Evolutionary conservation across 2,888 invertebrate species (phyloP).

Genomic region (Amphiduros pacificus): DNA sequence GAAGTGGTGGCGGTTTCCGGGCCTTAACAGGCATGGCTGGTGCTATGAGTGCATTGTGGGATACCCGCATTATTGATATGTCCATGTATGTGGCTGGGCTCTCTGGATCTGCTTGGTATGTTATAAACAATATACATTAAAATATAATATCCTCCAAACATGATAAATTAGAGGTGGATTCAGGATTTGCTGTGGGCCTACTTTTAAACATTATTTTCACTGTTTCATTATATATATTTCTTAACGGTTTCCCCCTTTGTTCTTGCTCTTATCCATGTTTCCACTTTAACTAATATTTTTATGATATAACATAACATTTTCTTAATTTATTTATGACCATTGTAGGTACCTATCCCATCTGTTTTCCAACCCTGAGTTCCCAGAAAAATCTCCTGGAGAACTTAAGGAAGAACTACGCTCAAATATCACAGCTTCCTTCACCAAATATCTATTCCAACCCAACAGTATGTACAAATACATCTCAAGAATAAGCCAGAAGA

Average conservation of each 20-base stretch:
- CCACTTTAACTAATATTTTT: no score
- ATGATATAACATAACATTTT: no score
- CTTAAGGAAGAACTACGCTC: slow-evolving; percentile 55
- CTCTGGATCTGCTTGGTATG: slow-evolving; percentile 61
- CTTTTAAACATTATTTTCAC: no score
- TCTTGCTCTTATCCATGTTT: no score
- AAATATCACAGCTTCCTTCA: slow-evolving; percentile 51
- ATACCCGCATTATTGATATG: slow-evolving; percentile 57
- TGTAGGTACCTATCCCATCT: slow-evolving; percentile 60
- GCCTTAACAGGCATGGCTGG: slow-evolving; percentile 61
- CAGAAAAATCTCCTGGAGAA: slow-evolving; percentile 51
- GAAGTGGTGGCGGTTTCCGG: slow-evolving; percentile 62
- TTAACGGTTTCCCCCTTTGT: neutral
- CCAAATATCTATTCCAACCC: slow-evolving; percentile 53
- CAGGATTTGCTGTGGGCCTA: no score
- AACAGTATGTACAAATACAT: slow-evolving; percentile 50
- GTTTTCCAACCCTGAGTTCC: slow-evolving; percentile 59
- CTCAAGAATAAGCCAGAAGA: slow-evolving; percentile 53
- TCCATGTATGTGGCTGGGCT: slow-evolving; percentile 58
- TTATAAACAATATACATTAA: no score
- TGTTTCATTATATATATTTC: neutral
- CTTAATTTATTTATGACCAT: slow-evolving; percentile 1
- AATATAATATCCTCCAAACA: no score
- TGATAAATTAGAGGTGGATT: no score
- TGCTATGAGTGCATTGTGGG: slow-evolving; percentile 57